Evolutionary conservation across 1,140 invertebrate genomes (phyloP), one percentile per base, ranked within the genome.

Genomic region (Tetramorium parvispinum): DNA sequence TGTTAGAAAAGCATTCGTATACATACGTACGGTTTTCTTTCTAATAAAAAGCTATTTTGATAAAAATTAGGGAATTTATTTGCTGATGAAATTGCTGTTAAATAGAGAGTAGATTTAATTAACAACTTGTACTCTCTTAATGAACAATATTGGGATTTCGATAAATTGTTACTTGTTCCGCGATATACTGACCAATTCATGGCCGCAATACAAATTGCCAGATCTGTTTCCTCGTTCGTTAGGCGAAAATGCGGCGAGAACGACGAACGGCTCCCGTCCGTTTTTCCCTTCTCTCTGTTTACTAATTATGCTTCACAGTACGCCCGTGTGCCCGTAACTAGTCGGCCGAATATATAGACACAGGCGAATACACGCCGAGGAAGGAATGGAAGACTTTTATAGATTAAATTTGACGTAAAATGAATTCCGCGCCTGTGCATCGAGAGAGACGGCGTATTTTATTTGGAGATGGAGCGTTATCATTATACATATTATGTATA

Each of bases 351-450:
- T 90, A 89, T 85, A 55, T 88, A 76, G 55, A 82, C 21, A 59
- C 81, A 88, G 88, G 90, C 89, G 81, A 89, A 88, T 90, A 88
- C 71, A 79, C 85, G 86, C 83, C 71, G 81, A 87, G 85, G 87
- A 92, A 92, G 87, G 57, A 91, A 91, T 93, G 91, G 92, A 93
- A 93, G 91, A 93, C 92, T 93, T 93, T 92, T 93, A 86, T 91
- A 87, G 91, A 92, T 93, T 83, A 90, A 91, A 91, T 83, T 88
- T 87, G 82, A 87, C 59, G 65, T 87, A 70, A 89, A 88, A 78
- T 85, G 65, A 90, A 82, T 82, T 82, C 57, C 16, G 71, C 63
- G 85, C 7, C 43, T 16, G 66, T 43, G 51, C 27, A 53, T 86
- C 13, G 61, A 66, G 46, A 59, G 40, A 46, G 40, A 43, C 13